Base-by-base conservation (phyloP, 2,113 vertebrate genomes). In the Solenodon paradoxus region DNA sequence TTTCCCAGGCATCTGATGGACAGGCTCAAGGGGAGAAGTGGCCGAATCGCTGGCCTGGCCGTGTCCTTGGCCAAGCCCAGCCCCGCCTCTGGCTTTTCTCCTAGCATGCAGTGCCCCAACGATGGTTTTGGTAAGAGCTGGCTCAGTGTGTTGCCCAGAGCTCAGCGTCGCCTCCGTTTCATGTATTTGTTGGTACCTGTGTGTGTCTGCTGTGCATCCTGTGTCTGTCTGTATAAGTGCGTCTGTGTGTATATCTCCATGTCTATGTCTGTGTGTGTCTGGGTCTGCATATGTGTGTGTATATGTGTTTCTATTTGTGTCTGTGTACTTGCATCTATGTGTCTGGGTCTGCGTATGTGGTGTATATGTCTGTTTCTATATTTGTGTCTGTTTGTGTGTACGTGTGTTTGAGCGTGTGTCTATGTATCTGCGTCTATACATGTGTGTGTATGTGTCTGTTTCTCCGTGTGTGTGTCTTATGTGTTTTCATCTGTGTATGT, bases 61-160 rank as follows among this genome's bases (percentile, higher is more conserved):
- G 99, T 99, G 74, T 97, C 99, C 22, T 10, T 97, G 12, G 97
- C 98, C 40, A 99, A 97, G 59, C 95, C 98, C 0, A 98, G 91
- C 35, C 99, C 99, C 0, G 0, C 82, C 0, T 30, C 90, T 0
- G 98, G 98, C 0, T 99, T 99, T 96, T 99, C 99, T 20, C 99
- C 99, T 0, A 99, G 99, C 57, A 96, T 98, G 40, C 95, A 98
- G 7, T 99, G 99, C 84, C 99, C 99, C 97, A 99, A 99, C 1
- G 99, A 99, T 92, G 99, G 98, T 0, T 99, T 98, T 78, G 98
- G 98, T 99, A 95, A 98, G 98, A n/a, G 64, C 47, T 55, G 59
- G 12, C 17, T 55, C n/a, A n/a, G n/a, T 49, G 2, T 16, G 7
- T 64, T 42, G 38, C 66, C 24, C 51, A 78, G 4, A 66, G 30